Evolutionary conservation across 2,888 invertebrate genomes (phyloP).

Genomic region (Eulithis prunata): DNA sequence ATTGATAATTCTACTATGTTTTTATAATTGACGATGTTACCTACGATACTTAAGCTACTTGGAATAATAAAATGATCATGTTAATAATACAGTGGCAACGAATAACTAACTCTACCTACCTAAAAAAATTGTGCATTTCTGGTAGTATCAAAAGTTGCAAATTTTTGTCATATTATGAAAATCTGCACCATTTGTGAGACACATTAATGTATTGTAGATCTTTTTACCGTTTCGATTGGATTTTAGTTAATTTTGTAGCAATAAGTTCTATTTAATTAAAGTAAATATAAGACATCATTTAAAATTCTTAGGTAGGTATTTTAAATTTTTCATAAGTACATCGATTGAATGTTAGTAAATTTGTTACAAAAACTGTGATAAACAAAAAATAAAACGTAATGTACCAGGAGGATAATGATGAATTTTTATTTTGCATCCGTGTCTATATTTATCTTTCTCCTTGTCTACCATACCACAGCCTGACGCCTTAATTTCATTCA

Average conservation of each 20-base stretch:
- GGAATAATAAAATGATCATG: conserved; percentile 1
- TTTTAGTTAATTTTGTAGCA: conserved; percentile 5
- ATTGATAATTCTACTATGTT: neutral
- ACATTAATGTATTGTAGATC: neutral
- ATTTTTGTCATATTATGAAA: conserved; percentile 66
- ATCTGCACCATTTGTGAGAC: conserved; percentile 58
- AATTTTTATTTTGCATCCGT: conserved; percentile 10
- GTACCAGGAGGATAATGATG: neutral
- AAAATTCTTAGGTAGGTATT: conserved; percentile 2
- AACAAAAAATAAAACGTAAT: conserved; percentile 33
- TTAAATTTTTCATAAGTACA: conserved; percentile 34
- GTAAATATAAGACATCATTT: neutral
- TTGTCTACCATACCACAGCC: too few species aligned
- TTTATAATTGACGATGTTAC: conserved; percentile 12
- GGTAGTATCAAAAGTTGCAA: conserved; percentile 53
- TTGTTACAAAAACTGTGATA: conserved; percentile 45
- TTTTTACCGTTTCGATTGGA: conserved; percentile 2
- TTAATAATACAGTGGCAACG: neutral
- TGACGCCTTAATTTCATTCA: too few species aligned
- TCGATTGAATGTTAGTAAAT: conserved; percentile 38
- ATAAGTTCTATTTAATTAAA: conserved; percentile 17
- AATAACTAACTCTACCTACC: neutral
- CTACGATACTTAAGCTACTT: conserved; percentile 3
- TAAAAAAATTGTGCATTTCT: neutral
- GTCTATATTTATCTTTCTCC: neutral